Evolutionary conservation across 2,797 vertebrate species (phyloP).

Genomic region (Siniperca obscura): DNA sequence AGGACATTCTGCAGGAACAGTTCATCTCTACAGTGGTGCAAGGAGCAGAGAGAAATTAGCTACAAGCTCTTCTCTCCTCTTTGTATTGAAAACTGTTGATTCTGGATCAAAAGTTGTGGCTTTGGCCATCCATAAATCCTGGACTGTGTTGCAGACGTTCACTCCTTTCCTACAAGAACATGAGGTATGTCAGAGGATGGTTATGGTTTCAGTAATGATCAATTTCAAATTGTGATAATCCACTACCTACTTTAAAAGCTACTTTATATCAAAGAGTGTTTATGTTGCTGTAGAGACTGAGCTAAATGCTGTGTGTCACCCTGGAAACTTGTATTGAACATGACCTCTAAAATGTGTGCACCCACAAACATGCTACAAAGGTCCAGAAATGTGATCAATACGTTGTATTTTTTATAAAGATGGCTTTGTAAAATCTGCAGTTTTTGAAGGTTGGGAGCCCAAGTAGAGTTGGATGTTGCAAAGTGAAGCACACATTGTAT

Average conservation of each 20-base stretch:
- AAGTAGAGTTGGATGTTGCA: not conserved
- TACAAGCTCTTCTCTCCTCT: not conserved
- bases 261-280: not conserved
- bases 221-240: constrained; percentile 1
- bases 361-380: constrained; percentile 4
- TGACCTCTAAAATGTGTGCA: not conserved
- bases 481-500: not conserved
- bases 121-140: constrained; percentile 6
- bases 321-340: not conserved
- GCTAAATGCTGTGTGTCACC: constrained; percentile 8
- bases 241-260: constrained; percentile 26
- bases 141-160: constrained; percentile 13
- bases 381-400: not conserved
- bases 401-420: constrained; percentile 20
- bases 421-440: constrained; percentile 22
- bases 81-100: constrained; percentile 17
- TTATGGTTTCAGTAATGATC: constrained; percentile 2
- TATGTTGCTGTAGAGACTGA: constrained; percentile 16
- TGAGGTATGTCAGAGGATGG: constrained; percentile 5
- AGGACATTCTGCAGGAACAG: constrained; percentile 86
- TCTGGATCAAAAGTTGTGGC: constrained; percentile 1
- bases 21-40: constrained; percentile 85
- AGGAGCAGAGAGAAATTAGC: constrained; percentile 37
- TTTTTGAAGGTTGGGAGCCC: not conserved
- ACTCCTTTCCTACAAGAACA: constrained; percentile 15